Base-by-base conservation (phyloP, 2,797 vertebrate genomes). In the Benthosema pterotum region DNA sequence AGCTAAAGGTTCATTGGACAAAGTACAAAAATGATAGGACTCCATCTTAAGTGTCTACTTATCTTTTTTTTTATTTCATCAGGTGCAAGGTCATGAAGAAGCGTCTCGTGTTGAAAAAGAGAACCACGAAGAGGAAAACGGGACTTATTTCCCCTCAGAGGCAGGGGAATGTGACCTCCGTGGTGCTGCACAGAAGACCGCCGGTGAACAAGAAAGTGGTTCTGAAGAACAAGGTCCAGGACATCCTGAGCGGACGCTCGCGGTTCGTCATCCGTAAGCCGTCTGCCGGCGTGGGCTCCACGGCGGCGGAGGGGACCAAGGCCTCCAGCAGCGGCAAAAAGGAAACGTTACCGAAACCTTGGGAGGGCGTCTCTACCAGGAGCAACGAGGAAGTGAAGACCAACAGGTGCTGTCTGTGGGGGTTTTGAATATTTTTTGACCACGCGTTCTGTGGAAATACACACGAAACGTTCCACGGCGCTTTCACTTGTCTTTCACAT, bases 191-290 rank as follows among this genome's bases (percentile, higher is more conserved):
- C 25, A 83, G 66, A 58, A 87, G 78, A 73, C 57, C 17, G 1
- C 55, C 17, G 1, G 0, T 72, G 49, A 83, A 92, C 51, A 91
- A 89, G 79, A 91, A 93, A 67, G 81, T 76, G 15, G 91, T 67
- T 1, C 63, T 94, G 46, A 92, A 63, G 78, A 92, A 69, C 58
- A 92, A 89, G 65, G 81, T 94, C 60, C 88, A 87, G 70, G 90
- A 91, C 7, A 94, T 94, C 66, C 84, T 94, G 19, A 91, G 25
- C 0, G 93, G 93, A 45, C 84, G 74, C 3, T 92, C 79, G 0
- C 85, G 92, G 50, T 94, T 92, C 61, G 85, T 94, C 13, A 94
- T 94, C 56, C 88, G 88, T 49, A 93, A 91, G 74, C 68, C 0
- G 1, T 54, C 85, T 1, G 16, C 28, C 1, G n/a, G n/a, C n/a